phyloP scores from a whole-genome alignment of 2,113 vertebrate genomes.

The Amphiprion ocellaris region DNA sequence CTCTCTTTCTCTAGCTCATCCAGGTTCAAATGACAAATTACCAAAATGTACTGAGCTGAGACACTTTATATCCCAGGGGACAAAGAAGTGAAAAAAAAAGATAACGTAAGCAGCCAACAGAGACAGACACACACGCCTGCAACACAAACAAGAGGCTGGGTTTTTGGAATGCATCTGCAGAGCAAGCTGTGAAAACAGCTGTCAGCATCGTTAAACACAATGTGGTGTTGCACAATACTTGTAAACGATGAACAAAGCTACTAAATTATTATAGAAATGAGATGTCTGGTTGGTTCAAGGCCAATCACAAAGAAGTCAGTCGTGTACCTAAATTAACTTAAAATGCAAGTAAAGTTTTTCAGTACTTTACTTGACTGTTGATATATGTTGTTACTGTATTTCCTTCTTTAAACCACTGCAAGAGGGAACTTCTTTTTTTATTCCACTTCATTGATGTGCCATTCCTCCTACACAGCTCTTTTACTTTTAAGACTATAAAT shows the following conservation, averaged over 20 bases:
- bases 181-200: not conserved
- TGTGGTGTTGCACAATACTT: not conserved
- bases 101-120: conserved; percentile 30
- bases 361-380: no score
- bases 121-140: conserved; percentile 2
- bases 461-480: no score
- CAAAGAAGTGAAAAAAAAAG: not conserved
- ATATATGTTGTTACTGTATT: no score
- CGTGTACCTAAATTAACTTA: no score
- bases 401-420: no score
- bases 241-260: not conserved
- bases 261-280: not conserved
- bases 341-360: no score
- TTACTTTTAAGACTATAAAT: no score
- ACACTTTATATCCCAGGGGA: conserved; percentile 5
- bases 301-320: not conserved
- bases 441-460: no score
- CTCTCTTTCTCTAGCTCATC: conserved; percentile 1
- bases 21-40: not conserved
- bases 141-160: conserved; percentile 11
- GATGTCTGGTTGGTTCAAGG: not conserved
- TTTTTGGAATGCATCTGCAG: not conserved
- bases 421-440: no score
- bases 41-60: not conserved
- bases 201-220: not conserved